Evolutionary conservation across 2,888 invertebrate genomes (phyloP), one percentile per base, ranked within the genome.

Genomic region (Philhelius pedissequus): DNA sequence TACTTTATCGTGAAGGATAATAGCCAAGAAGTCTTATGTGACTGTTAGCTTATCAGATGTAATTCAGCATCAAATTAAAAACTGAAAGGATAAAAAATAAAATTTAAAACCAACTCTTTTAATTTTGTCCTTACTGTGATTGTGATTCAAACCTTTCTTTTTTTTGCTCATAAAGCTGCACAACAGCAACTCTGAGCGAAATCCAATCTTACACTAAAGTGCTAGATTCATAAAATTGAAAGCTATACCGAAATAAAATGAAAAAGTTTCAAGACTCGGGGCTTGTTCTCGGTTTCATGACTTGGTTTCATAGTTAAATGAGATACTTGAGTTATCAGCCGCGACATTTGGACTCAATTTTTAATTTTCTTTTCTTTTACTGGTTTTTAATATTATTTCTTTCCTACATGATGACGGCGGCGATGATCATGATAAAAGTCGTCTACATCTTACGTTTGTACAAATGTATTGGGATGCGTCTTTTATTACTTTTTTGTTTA

Each of bases 311-410:
- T 58, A 35, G 56, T 20, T 45, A 45, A 45, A 43, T 43, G 73
- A 27, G 9, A 68, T 62, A 64, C 73, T 83, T 66, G 70, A 74
- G 70, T 75, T 83, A 83, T 83, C 79, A 83, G 54, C 79, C 35
- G 20, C 78, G 69, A 79, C 79, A 79, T 83, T 83, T 83, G 83
- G 83, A 79, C 79, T 75, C 79, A 70, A 75, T 83, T 79, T 50
- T 11, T 22, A 50, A n/a, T 13, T 60, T 71, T 56, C 38, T 54
- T 54, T 70, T 15, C 30, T 60, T 73, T 40, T 56, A 25, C 56
- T 81, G 25, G 30, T 15, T 22, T 77, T 43, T 77, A 56, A 22
- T 48, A 48, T 20, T 22, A 48, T 48, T 64, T 35, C 48, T 32
- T 32, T 48, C 20, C 48, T 43, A 27, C 38, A 56, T 25, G 68